Evolutionary conservation across 64 coral and sea anemone species (phyloP), one percentile per base, ranked within the genome.

Genomic region (Stichodactyla helianthus): DNA sequence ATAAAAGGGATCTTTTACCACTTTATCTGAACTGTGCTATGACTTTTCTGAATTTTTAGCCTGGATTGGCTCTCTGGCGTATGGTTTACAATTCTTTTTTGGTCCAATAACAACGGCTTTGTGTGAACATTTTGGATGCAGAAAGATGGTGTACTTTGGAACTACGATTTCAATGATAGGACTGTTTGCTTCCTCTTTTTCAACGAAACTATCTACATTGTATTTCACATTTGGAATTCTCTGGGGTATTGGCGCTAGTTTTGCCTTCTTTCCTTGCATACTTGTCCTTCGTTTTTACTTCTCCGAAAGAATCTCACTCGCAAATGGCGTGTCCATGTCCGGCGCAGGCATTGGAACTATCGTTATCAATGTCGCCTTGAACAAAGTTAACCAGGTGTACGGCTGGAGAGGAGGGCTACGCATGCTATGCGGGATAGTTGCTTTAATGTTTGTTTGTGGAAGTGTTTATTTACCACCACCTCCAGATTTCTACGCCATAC

Each of bases 221-320:
- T 92, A 84, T 67, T 83, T 92, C 14, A 92, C 91, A 20, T 92
- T 92, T 85, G 91, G 91, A 16, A 77, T 92, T 18, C 67, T 92
- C 18, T 92, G 91, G 91, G 86, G 91, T n/a, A 92, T 82, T 88
- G 91, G 91, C 20, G 82, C 86, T 9, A 88, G 91, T 20, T 88
- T 92, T 14, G 7, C 87, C 22, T 92, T 83, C 71, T 92, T 92
- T 31, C 87, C 91, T 27, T 65, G 79, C 7, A 26, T 92, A 12
- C 80, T 88, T 20, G 27, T 85, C 28, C 17, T 92, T 28, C 52
- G 86, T 5, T 92, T 92, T 51, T 92, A 88, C 55, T 92, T 92
- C 18, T 88, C 64, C 19, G 77, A 78, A 53, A 80, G 86, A 31
- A 44, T 88, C 25, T 92, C 91, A 13, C 74, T 88, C 11, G 91